Percentiles rank a stretch among this genome's conserved stretches.
These are phyloP conservation scores for Drosophila mojavensis DNA, from an alignment of 1,140 invertebrate genomes.

Conservation along the genomic window DNA sequence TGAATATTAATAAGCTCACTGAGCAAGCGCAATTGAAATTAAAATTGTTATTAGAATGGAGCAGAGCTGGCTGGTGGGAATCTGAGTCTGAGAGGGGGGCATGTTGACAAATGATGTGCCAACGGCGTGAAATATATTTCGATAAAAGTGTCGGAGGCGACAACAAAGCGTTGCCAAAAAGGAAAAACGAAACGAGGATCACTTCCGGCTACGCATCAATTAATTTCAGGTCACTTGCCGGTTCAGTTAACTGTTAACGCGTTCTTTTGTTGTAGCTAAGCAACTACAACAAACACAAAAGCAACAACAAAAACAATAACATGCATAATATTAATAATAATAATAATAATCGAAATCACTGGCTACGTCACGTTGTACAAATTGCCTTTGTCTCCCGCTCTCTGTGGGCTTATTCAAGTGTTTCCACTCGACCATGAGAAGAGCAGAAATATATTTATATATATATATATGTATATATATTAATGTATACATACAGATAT, in stretches of 20 bases:
- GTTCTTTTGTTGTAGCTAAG: conserved; percentile 48
- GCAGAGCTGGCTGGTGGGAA: not conserved
- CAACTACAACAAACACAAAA: not conserved
- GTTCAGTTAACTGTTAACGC: conserved; percentile 76
- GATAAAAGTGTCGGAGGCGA: conserved; percentile 2
- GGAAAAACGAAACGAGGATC: conserved; percentile 18
- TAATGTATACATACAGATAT: not conserved
- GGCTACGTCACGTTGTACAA: conserved; percentile 53
- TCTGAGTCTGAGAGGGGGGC: too few species aligned
- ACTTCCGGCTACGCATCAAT: conserved; percentile 68
- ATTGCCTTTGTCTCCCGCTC: conserved; percentile 72
- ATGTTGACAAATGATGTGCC: conserved; percentile 68
- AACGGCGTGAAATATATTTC: conserved; percentile 56
- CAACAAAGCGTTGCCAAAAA: conserved; percentile 58
- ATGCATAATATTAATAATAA: conserved; percentile 17
- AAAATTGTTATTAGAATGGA: conserved; percentile 42
- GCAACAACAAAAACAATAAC: conserved; percentile 8
- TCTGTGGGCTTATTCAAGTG: conserved; percentile 46
- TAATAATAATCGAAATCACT: conserved; percentile 49
- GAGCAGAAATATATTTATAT: too few species aligned
- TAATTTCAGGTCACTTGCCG: conserved; percentile 56
- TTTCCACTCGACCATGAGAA: conserved; percentile 56
- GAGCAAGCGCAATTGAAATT: conserved; percentile 66
- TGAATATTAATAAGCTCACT: conserved; percentile 77
- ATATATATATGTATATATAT: not conserved